A percentile compares a stretch with the other conserved stretches of the same genome.
Conservation (phyloP, 2,113 vertebrate species). For the Leucoraja erinaceus region DNA sequence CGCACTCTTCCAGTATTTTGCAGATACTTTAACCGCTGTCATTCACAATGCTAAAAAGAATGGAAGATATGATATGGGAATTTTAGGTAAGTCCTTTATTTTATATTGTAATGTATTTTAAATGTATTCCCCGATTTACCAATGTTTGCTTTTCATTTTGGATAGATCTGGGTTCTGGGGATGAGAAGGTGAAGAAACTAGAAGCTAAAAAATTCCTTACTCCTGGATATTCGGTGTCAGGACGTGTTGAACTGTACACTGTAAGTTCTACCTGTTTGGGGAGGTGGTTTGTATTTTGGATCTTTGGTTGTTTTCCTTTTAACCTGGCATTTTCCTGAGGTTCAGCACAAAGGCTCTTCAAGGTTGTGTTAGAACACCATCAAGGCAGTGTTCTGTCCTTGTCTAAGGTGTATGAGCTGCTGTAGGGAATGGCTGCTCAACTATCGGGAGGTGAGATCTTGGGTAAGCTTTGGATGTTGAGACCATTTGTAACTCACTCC, state of each 20-base stretch:
- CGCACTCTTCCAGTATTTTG: conserved; percentile 93
- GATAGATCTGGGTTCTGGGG: conserved; percentile 88
- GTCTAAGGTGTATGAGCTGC: not conserved
- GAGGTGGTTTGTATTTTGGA: not conserved
- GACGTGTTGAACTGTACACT: conserved; percentile 87
- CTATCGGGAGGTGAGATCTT: not conserved
- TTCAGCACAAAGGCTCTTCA: not conserved
- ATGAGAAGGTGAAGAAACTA: conserved; percentile 90
- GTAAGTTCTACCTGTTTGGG: conserved; percentile 56
- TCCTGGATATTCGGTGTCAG: conserved; percentile 89
- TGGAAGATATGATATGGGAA: conserved; percentile 95
- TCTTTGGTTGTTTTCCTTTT: not conserved
- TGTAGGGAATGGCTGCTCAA: not conserved
- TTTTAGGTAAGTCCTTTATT: conserved; percentile 69
- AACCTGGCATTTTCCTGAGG: not conserved
- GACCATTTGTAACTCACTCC: not conserved
- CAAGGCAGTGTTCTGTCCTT: not conserved
- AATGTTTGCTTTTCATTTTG: conserved; percentile 24
- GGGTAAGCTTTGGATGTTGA: not conserved
- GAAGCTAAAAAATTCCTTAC: conserved; percentile 90
- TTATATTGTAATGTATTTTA: not conserved
- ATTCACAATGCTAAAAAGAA: conserved; percentile 96
- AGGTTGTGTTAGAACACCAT: not conserved
- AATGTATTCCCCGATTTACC: not conserved
- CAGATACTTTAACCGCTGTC: conserved; percentile 84